These are phyloP conservation scores for Ictidomys tridecemlineatus DNA, from an alignment of 2,113 vertebrate genomes.

Conservation along the genomic window DNA sequence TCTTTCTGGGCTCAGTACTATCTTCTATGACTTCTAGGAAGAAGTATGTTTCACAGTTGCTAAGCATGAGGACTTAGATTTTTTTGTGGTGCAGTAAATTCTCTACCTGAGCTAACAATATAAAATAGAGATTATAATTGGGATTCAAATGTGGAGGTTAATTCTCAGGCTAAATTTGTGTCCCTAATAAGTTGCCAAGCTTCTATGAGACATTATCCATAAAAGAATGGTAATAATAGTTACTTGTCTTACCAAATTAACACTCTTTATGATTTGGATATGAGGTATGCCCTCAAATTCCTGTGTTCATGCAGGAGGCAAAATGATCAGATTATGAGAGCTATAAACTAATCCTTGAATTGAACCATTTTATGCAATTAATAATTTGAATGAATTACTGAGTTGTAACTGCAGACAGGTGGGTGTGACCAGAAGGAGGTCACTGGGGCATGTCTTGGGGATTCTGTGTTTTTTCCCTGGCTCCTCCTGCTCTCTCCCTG, in stretches of 20 bases:
- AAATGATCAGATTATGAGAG: no score
- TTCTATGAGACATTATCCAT: slow-evolving; percentile 7
- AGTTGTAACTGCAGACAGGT: no score
- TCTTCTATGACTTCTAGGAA: slow-evolving; percentile 22
- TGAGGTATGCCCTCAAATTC: no score
- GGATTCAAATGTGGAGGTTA: slow-evolving; percentile 24
- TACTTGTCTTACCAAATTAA: slow-evolving; percentile 62
- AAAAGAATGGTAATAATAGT: slow-evolving; percentile 54
- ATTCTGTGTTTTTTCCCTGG: no score
- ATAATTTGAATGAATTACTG: no score
- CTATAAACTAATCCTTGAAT: no score
- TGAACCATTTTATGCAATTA: no score
- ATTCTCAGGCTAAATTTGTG: slow-evolving; percentile 50
- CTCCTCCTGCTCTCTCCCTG: no score
- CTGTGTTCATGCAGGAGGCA: no score
- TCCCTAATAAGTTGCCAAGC: slow-evolving; percentile 31
- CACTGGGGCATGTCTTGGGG: no score
- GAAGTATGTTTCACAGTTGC: neutral
- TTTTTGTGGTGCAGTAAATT: slow-evolving; percentile 25
- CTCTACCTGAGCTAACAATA: neutral
- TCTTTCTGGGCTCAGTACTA: slow-evolving; percentile 40
- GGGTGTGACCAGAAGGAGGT: no score
- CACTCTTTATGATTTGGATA: neutral
- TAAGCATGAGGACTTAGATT: neutral
- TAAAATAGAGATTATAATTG: slow-evolving; percentile 42